A percentile compares a stretch with the other conserved stretches of the same genome.
phyloP scores from a whole-genome alignment of 2,888 invertebrate species.

The Epistrophella euchroma region DNA sequence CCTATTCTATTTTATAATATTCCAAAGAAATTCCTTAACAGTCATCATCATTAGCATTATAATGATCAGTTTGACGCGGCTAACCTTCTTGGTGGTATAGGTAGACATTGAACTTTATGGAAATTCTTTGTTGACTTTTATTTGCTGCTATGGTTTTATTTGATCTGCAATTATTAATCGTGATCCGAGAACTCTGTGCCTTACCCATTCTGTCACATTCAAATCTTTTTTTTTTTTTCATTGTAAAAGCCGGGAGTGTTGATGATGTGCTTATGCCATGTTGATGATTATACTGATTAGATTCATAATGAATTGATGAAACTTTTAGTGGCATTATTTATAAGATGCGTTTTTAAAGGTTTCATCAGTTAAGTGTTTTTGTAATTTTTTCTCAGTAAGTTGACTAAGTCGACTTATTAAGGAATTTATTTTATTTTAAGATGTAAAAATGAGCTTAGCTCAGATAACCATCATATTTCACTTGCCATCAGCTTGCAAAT shows the following conservation, averaged over 20 bases:
- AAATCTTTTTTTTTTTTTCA: neutral
- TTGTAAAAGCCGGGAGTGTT: conserved; percentile 17
- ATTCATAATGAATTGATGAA: conserved; percentile 13
- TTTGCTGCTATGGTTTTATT: conserved; percentile 31
- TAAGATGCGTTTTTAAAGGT: neutral
- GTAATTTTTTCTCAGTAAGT: neutral
- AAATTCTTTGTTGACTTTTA: conserved; percentile 20
- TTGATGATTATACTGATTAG: neutral
- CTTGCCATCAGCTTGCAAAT: too few species aligned
- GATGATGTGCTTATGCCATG: neutral
- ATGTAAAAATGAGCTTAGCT: neutral
- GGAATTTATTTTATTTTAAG: neutral
- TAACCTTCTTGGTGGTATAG: conserved; percentile 29
- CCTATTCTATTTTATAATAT: neutral
- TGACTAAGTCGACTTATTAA: neutral
- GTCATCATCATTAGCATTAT: conserved; percentile 33
- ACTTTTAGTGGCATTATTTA: neutral
- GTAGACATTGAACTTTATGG: conserved; percentile 60
- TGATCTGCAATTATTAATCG: conserved; percentile 38
- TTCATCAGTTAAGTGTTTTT: neutral
- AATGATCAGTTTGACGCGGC: conserved; percentile 19
- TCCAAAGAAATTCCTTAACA: conserved; percentile 19
- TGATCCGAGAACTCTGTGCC: conserved; percentile 19
- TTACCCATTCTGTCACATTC: conserved; percentile 24
- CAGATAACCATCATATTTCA: neutral